Conservation (phyloP, 1,140 invertebrate genomes). For the Drosophila ananassae region DNA sequence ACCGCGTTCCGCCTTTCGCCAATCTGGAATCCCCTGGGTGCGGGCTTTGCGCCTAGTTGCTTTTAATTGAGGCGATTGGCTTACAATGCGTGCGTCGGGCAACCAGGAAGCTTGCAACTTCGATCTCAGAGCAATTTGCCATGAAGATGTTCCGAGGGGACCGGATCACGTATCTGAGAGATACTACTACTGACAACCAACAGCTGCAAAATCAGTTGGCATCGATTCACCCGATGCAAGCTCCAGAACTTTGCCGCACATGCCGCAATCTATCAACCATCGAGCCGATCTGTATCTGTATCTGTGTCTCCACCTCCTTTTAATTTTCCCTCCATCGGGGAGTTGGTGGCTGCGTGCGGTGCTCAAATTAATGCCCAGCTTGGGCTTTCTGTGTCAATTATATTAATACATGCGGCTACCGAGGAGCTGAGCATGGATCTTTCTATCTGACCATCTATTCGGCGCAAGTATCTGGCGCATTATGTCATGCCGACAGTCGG, state of each 20-base stretch:
- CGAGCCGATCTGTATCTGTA: conserved; percentile 11
- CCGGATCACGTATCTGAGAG: conserved; percentile 12
- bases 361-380: conserved; percentile 62
- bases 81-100: conserved; percentile 61
- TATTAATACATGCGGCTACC: conserved; percentile 73
- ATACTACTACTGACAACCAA: conserved; percentile 23
- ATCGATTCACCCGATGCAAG: conserved; percentile 47
- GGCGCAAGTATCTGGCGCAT: conserved; percentile 46
- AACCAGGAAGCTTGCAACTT: conserved; percentile 69
- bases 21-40: conserved; percentile 47
- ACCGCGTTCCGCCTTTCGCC: conserved; percentile 6
- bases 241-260: conserved; percentile 33
- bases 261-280: conserved; percentile 43
- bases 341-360: conserved; percentile 43
- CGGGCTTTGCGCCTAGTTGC: conserved; percentile 61
- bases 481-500: conserved; percentile 61
- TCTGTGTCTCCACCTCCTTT: background rate
- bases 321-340: background rate
- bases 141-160: conserved; percentile 4
- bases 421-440: conserved; percentile 21
- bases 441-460: conserved; percentile 36
- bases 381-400: conserved; percentile 79
- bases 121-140: conserved; percentile 49
- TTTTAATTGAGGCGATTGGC: conserved; percentile 73
- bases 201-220: conserved; percentile 75